phyloP scores from a whole-genome alignment of 2,113 vertebrate species.

The Eubucco bourcierii region DNA sequence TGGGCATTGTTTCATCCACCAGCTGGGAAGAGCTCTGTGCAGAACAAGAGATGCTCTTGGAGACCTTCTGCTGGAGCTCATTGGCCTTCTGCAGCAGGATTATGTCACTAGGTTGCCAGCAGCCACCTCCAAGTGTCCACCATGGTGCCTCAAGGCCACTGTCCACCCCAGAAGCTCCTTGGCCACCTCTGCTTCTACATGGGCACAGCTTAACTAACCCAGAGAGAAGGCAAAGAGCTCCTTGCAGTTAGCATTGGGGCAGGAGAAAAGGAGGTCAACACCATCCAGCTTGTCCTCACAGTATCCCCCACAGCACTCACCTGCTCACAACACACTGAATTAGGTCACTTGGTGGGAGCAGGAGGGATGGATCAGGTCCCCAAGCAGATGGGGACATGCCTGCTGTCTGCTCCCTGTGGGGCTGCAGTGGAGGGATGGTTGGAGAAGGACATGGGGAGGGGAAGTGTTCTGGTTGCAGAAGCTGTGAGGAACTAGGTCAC shows the following conservation, averaged over 20 bases:
- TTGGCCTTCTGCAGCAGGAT: background rate
- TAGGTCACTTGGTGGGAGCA: background rate
- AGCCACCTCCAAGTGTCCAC: background rate
- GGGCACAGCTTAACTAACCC: background rate
- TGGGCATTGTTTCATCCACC: background rate
- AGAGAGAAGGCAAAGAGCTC: background rate
- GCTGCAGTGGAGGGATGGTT: background rate
- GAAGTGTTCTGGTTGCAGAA: background rate
- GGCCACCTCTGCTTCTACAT: background rate
- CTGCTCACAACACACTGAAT: background rate
- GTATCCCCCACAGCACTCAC: background rate
- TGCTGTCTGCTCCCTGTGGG: background rate
- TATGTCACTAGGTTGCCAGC: background rate
- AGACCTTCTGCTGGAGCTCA: background rate
- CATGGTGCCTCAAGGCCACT: background rate
- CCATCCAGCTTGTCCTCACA: background rate
- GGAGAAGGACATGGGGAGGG: background rate
- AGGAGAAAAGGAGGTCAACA: background rate
- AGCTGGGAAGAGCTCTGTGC: background rate
- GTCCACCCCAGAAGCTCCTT: background rate
- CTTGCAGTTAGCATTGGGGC: background rate
- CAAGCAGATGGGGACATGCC: accelerated
- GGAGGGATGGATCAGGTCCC: background rate
- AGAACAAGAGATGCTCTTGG: background rate
- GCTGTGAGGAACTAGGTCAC: background rate